Evolutionary conservation across 2,113 vertebrate species (phyloP), one percentile per base, ranked within the genome.

Genomic region (Taurulus bubalis): DNA sequence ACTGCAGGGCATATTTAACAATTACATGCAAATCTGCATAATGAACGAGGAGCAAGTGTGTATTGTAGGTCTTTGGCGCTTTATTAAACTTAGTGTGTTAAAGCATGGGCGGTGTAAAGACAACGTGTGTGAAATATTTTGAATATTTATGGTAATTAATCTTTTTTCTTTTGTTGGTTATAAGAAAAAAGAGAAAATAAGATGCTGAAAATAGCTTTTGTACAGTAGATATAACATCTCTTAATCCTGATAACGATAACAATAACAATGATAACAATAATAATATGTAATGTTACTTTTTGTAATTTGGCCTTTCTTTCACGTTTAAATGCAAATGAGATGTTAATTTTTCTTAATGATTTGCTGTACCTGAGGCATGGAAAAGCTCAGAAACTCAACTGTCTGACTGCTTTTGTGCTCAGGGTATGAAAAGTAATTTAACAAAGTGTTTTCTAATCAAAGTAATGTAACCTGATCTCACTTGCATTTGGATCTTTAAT

Each of bases 1-100:
- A 95, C 95, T 95, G 90, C 91, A 82, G 96, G 96, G 95, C 96
- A 96, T 91, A 95, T 95, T 95, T 95, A 95, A 95, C 94, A 96
- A 95, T 94, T 95, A 94, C 93, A 92, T 87, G 77, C 82, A 94
- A 96, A 97, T 96, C 95, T 96, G 95, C 95, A 96, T 96, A 96
- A 96, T 95, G 95, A 95, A 96, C 96, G 94, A 96, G 95, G 87
- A 94, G 90, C 90, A 80, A 88, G 90, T 91, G 92, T 92, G 92
- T 94, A 93, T 91, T 90, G 88, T 92, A 91, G 71, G 87, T 93
- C 90, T 92, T 86, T 90, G 92, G 93, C 90, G 83, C 78, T 86
- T 84, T 85, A 80, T 81, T 92, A 91, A 93, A 91, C 89, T 91
- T 60, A 22, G 79, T 58, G 79, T 86, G 76, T 83, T 49, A 80